A percentile compares a stretch with the other conserved stretches of the same genome.
Evolutionary conservation across 92 coral and sea anemone genomes (phyloP).

Genomic region (Zoanthus sansibaricus): DNA sequence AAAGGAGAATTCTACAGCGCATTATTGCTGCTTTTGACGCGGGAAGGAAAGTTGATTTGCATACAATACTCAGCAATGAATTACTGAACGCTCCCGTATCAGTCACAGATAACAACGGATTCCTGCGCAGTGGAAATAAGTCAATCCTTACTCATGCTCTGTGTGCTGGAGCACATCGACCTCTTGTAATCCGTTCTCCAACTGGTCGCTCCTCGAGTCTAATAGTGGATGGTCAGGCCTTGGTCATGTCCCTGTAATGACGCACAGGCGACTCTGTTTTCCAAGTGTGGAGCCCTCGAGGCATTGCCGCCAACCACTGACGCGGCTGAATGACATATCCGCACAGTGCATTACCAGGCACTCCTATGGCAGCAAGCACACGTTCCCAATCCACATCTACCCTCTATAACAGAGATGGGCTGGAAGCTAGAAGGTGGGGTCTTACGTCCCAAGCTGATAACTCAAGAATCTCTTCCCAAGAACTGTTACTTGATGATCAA

Average conservation of each 20-base stretch:
- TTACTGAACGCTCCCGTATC: constrained; percentile 67
- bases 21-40: constrained; percentile 1
- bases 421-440: constrained; percentile 45
- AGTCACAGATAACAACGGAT: constrained; percentile 65
- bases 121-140: neutral
- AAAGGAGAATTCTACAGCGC: constrained; percentile 19
- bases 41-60: neutral
- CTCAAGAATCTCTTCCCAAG: constrained; percentile 17
- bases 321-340: constrained; percentile 57
- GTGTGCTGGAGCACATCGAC: neutral
- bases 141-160: too few relatives aligned
- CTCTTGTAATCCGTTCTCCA: neutral
- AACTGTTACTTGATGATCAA: constrained; percentile 4
- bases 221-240: neutral
- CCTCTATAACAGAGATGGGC: constrained; percentile 51
- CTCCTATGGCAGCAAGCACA: constrained; percentile 63
- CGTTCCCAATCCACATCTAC: constrained; percentile 53
- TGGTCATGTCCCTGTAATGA: constrained; percentile 35
- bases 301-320: constrained; percentile 65
- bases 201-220: neutral
- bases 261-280: constrained; percentile 57
- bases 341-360: constrained; percentile 60
- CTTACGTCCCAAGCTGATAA: constrained; percentile 39
- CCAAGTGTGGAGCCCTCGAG: constrained; percentile 48
- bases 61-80: constrained; percentile 27